phyloP scores from a whole-genome alignment of 23 tunicate species.

The Aplidium turbinatum region DNA sequence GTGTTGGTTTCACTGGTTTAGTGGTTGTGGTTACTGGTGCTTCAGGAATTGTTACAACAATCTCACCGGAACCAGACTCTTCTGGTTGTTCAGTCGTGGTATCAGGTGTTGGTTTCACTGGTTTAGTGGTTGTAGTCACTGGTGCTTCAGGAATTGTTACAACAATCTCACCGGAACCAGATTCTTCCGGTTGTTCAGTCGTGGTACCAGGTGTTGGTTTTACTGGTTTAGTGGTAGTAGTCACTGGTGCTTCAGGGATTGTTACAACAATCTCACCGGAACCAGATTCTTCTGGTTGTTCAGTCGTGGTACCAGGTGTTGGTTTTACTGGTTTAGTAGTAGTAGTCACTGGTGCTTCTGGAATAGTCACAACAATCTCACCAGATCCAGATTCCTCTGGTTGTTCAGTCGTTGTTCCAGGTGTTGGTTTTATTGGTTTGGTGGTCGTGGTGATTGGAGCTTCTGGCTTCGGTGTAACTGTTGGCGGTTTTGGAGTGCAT shows the following conservation, averaged over 20 bases:
- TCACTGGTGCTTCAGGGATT: slow-evolving; percentile 32
- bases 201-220: slow-evolving; percentile 50
- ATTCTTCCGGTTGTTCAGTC: slow-evolving; percentile 44
- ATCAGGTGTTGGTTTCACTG: slow-evolving; percentile 36
- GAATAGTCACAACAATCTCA: slow-evolving; percentile 10
- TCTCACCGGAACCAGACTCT: slow-evolving; percentile 44
- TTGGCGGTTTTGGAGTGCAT: slow-evolving; percentile 45
- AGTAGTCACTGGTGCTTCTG: slow-evolving; percentile 46
- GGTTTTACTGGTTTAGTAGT: slow-evolving; percentile 44
- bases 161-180: slow-evolving; percentile 60
- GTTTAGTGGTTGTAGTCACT: slow-evolving; percentile 52
- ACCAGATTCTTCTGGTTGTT: slow-evolving; percentile 31
- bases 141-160: slow-evolving; percentile 46
- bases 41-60: slow-evolving; percentile 32
- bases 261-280: slow-evolving; percentile 1
- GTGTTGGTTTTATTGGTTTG: slow-evolving; percentile 37
- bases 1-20: slow-evolving; percentile 40
- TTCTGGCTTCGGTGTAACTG: slow-evolving; percentile 7
- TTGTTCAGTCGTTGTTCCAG: slow-evolving; percentile 32
- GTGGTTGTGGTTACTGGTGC: slow-evolving; percentile 48
- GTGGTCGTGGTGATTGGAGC: slow-evolving; percentile 17
- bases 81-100: slow-evolving; percentile 55
- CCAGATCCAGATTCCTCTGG: slow-evolving; percentile 59
- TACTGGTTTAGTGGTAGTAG: slow-evolving; percentile 47
- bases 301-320: slow-evolving; percentile 45